These are phyloP conservation scores for Andrena bicolor DNA, from an alignment of 2,888 invertebrate species.

Conservation along the genomic window DNA sequence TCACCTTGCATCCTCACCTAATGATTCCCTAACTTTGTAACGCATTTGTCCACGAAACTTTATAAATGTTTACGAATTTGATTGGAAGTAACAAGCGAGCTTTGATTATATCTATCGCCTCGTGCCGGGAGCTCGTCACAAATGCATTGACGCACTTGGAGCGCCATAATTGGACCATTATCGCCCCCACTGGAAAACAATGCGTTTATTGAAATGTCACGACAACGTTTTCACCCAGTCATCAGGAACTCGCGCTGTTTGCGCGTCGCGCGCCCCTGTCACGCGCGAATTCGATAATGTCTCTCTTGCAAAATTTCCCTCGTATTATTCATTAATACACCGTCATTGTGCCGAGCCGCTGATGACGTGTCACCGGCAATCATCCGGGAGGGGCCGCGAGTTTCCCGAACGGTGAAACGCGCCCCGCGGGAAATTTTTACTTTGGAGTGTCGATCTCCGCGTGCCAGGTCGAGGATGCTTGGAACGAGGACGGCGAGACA, in stretches of 20 bases:
- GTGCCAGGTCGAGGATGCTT: conserved; percentile 88
- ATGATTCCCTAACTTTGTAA: neutral
- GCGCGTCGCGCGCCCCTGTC: neutral
- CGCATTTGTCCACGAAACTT: neutral
- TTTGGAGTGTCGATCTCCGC: conserved; percentile 88
- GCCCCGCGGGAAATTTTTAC: conserved; percentile 84
- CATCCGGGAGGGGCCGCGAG: conserved; percentile 32
- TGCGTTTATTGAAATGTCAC: neutral
- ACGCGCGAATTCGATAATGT: conserved; percentile 17
- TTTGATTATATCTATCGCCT: neutral
- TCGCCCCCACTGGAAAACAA: neutral
- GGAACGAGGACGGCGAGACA: conserved; percentile 84
- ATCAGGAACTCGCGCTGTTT: neutral
- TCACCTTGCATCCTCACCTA: neutral
- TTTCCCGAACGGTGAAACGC: conserved; percentile 41
- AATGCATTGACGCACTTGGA: neutral
- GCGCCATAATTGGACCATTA: neutral
- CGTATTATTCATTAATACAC: conserved; percentile 34
- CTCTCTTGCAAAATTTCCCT: neutral
- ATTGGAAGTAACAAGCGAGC: too few species aligned
- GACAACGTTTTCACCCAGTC: conserved; percentile 11
- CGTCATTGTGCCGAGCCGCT: conserved; percentile 26
- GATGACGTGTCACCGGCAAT: conserved; percentile 22
- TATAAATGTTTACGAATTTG: neutral
- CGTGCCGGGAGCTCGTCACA: neutral